phyloP scores from a whole-genome alignment of 2,797 vertebrate species.

The Synaphobranchus kaupii region DNA sequence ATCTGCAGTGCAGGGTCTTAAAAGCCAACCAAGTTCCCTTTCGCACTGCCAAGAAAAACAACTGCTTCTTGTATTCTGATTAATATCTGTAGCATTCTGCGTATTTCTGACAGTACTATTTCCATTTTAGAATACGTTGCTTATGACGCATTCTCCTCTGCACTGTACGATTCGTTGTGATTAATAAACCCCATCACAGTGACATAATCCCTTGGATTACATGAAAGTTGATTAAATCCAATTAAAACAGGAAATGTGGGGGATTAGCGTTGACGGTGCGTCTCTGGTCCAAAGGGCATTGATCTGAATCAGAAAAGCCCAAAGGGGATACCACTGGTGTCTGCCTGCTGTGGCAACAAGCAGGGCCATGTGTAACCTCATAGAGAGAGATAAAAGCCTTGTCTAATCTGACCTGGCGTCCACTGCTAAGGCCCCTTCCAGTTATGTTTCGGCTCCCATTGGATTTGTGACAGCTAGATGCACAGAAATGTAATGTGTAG shows the following conservation, averaged over 20 bases:
- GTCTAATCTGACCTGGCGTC: not conserved
- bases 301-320: not conserved
- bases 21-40: conserved; percentile 7
- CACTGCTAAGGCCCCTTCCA: not conserved
- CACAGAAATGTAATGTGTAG: not conserved
- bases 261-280: not conserved
- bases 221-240: conserved; percentile 1
- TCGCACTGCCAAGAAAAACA: conserved; percentile 13
- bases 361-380: conserved; percentile 8
- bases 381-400: not conserved
- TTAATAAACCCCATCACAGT: not conserved
- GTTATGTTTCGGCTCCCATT: not conserved
- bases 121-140: not conserved
- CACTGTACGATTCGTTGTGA: not conserved
- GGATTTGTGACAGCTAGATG: not conserved
- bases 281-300: not conserved
- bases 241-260: not conserved
- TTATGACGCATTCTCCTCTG: not conserved
- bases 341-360: not conserved
- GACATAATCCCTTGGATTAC: not conserved
- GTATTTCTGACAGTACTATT: not conserved
- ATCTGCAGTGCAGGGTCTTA: conserved; percentile 7
- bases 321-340: not conserved
- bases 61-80: conserved; percentile 8
- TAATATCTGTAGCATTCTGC: conserved; percentile 6